These are phyloP conservation scores for Drosophila pruinosa DNA, from an alignment of 1,140 invertebrate species.

Conservation along the genomic window DNA sequence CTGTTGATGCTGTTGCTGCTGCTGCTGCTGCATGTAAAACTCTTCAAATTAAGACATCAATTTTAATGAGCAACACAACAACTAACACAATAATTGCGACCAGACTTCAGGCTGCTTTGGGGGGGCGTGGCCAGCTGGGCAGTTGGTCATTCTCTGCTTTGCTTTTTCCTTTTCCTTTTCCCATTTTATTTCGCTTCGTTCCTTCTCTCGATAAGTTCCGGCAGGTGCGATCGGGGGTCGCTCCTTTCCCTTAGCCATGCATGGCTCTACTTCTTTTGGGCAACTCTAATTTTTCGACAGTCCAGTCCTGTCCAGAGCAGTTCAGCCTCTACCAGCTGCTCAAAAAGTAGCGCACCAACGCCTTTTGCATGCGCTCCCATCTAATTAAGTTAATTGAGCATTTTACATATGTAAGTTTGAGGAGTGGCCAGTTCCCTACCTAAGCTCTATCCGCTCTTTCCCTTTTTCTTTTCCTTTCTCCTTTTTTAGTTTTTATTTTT, in stretches of 20 bases:
- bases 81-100: conserved; percentile 75
- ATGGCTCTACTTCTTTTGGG: conserved; percentile 58
- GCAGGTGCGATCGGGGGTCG: conserved; percentile 55
- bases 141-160: conserved; percentile 55
- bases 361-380: conserved; percentile 59
- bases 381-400: conserved; percentile 79
- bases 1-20: conserved; percentile 12
- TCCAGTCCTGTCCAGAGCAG: conserved; percentile 11
- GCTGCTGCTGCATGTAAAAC: conserved; percentile 61
- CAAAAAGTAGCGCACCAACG: conserved; percentile 76
- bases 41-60: conserved; percentile 75
- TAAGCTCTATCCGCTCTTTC: not conserved
- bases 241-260: conserved; percentile 20
- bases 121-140: conserved; percentile 59
- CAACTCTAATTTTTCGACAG: conserved; percentile 56
- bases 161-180: conserved; percentile 44
- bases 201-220: conserved; percentile 51
- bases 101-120: conserved; percentile 15
- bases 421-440: not conserved
- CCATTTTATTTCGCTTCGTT: not conserved
- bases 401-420: conserved; percentile 69
- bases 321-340: not conserved
- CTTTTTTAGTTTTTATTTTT: not conserved
- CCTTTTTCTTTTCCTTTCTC: conserved; percentile 19
- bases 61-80: conserved; percentile 73